Conservation (phyloP, 2,797 vertebrate genomes). For the Sciaenops ocellatus region DNA sequence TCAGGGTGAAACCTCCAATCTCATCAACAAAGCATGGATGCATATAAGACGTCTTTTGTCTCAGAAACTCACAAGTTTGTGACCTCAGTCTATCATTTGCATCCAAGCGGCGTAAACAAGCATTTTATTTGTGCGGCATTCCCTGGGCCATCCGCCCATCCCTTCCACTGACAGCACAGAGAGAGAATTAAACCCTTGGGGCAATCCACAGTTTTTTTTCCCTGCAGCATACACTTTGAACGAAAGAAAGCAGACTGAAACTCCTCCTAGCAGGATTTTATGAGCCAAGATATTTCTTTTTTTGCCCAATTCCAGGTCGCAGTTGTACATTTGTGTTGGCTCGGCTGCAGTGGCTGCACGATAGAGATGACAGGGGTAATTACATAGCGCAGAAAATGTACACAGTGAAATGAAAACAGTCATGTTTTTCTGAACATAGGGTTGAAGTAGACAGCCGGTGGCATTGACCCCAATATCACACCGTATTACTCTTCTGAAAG, state of each 20-base stretch:
- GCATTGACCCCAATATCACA: slow-evolving; percentile 80
- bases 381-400: slow-evolving; percentile 77
- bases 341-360: slow-evolving; percentile 57
- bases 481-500: slow-evolving; percentile 73
- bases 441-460: slow-evolving; percentile 70
- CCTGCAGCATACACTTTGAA: slow-evolving; percentile 69
- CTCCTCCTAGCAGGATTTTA: slow-evolving; percentile 54
- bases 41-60: slow-evolving; percentile 65
- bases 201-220: slow-evolving; percentile 50
- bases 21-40: slow-evolving; percentile 49
- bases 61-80: slow-evolving; percentile 60
- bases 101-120: slow-evolving; percentile 76
- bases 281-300: slow-evolving; percentile 70
- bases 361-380: slow-evolving; percentile 81
- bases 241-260: slow-evolving; percentile 68
- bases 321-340: slow-evolving; percentile 77
- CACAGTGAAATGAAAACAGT: slow-evolving; percentile 74
- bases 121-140: slow-evolving; percentile 70
- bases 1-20: slow-evolving; percentile 49
- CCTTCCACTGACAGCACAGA: slow-evolving; percentile 60
- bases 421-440: slow-evolving; percentile 65
- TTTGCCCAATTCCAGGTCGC: slow-evolving; percentile 67
- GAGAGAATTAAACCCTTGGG: slow-evolving; percentile 70
- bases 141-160: slow-evolving; percentile 68
- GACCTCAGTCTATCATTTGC: slow-evolving; percentile 78